Evolutionary conservation across 2,797 vertebrate species (phyloP).

Genomic region (Lates japonicus): DNA sequence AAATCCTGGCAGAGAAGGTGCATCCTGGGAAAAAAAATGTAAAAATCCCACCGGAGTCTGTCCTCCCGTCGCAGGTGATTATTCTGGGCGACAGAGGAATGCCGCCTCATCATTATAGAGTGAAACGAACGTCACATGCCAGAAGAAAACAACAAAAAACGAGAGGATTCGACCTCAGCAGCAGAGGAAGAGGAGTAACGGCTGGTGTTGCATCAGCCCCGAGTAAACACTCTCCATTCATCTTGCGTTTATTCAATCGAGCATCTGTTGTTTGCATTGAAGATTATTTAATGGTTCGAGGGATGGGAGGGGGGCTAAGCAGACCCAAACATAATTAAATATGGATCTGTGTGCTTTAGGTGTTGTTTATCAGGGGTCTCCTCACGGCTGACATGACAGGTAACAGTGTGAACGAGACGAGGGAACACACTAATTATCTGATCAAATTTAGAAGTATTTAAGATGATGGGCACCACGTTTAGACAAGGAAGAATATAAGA

Average conservation of each 20-base stretch:
- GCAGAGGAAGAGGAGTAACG: neutral
- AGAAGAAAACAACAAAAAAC: neutral
- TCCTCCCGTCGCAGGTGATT: conserved; percentile 59
- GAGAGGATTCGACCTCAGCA: conserved; percentile 1
- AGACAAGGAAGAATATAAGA: neutral
- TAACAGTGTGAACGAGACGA: neutral
- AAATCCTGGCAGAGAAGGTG: conserved; percentile 55
- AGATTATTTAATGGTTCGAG: conserved; percentile 42
- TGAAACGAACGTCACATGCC: neutral
- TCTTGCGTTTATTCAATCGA: neutral
- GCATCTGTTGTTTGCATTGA: conserved; percentile 59
- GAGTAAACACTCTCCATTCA: conserved; percentile 44
- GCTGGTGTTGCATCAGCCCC: conserved; percentile 24
- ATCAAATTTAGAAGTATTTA: neutral
- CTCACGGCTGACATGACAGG: neutral
- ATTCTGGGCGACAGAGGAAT: conserved; percentile 44
- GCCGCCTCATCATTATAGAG: conserved; percentile 40
- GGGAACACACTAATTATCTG: neutral
- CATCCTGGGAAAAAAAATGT: neutral
- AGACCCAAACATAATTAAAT: conserved; percentile 35
- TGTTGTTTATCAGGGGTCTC: neutral
- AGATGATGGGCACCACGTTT: neutral
- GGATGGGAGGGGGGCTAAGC: neutral
- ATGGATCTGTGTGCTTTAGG: conserved; percentile 40
- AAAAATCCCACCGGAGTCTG: conserved; percentile 40